Evolutionary conservation across 1,140 invertebrate species (phyloP).

Genomic region (Oryzaephilus surinamensis): DNA sequence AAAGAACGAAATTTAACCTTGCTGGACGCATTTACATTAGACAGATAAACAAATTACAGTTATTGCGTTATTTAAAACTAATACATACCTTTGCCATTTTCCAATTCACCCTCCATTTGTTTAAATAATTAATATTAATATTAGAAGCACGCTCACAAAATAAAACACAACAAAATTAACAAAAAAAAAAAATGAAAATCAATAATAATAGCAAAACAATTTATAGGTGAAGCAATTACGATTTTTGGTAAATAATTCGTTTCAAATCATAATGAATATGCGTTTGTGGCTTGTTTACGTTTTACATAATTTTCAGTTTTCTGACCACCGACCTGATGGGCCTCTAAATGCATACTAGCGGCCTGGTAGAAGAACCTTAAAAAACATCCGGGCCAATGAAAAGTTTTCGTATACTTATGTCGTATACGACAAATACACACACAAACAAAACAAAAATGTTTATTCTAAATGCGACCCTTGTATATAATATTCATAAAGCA

Average conservation of each 20-base stretch:
- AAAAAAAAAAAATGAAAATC: slow-evolving; percentile 15
- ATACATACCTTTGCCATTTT: slow-evolving; percentile 24
- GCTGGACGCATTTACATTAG: no score
- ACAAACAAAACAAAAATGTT: no score
- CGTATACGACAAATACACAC: slow-evolving; percentile 9
- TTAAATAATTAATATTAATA: not conserved
- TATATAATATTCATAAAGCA: slow-evolving; percentile 13
- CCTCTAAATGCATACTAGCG: slow-evolving; percentile 21
- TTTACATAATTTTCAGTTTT: no score
- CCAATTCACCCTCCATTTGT: slow-evolving; percentile 23
- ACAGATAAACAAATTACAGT: no score
- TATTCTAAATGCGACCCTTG: slow-evolving; percentile 10
- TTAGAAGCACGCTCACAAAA: slow-evolving; percentile 7
- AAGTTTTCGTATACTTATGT: slow-evolving; percentile 15
- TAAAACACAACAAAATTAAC: slow-evolving; percentile 14
- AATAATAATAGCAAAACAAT: no score
- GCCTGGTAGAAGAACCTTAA: slow-evolving; percentile 23
- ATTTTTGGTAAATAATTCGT: no score
- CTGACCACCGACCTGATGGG: slow-evolving; percentile 21
- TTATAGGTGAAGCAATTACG: no score
- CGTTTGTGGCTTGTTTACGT: no score
- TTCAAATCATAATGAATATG: no score
- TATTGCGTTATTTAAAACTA: slow-evolving; percentile 1
- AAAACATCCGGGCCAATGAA: slow-evolving; percentile 28
- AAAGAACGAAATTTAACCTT: no score